Base-by-base conservation (phyloP, 2,113 vertebrate species). In the Mormoops blainvillei region DNA sequence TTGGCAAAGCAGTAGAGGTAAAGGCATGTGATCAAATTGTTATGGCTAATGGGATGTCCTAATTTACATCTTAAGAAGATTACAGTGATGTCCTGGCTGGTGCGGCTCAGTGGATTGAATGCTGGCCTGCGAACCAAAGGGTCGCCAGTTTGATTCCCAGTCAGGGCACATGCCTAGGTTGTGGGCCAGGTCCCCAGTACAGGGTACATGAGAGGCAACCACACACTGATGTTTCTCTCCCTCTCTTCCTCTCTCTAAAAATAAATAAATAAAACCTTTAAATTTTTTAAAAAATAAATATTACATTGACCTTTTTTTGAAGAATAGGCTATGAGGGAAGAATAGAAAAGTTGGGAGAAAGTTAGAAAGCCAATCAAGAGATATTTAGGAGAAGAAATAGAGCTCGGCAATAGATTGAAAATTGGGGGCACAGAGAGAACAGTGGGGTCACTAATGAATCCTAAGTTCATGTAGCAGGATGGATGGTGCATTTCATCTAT, bases 21-120 rank as follows among this genome's bases (percentile, higher is more conserved):
- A 96, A 74, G 92, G 56, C 50, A 61, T 41, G 16, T 88, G 81
- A 61, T 95, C 76, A 95, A 87, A 93, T 84, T 87, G 38, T 94
- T 90, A 80, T 87, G 24, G 36, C 78, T 58, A 87, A 50, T 52
- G n/a, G 19, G 16, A 89, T 92, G 41, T 90, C 65, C 54, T 54
- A 82, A 87, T 87, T 96, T 95, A 58, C 45, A 92, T 74, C 6
- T 92, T 94, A 71, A 90, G 58, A 92, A 77, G 38, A 95, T 94
- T 96, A 92, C 54, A 63, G 63, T 90, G 85, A 67, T 3, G n/a
- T n/a, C n/a, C n/a, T n/a, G n/a, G n/a, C n/a, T n/a, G n/a, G n/a
- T n/a, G n/a, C n/a, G n/a, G n/a, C n/a, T n/a, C n/a, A n/a, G n/a
- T n/a, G n/a, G n/a, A n/a, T n/a, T n/a, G n/a, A n/a, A n/a, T n/a